Base-by-base conservation (phyloP, 2,888 invertebrate genomes). In the Drosophila meridiana region DNA sequence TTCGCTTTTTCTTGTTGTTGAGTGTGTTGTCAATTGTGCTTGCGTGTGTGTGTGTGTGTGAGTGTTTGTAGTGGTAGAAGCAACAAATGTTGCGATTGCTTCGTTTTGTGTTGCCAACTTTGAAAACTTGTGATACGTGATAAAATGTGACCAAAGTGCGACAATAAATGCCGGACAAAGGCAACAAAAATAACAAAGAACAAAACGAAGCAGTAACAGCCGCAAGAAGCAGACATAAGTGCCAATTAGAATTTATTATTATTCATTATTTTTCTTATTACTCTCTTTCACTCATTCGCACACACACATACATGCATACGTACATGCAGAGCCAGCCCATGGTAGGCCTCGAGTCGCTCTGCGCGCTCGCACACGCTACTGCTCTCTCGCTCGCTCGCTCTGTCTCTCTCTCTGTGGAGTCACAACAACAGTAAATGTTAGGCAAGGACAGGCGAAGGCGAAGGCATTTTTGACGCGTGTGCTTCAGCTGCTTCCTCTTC, bases 191-290 rank as follows among this genome's bases (percentile, higher is more conserved):
- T 13, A 36, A 36, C n/a, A 43, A 36, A 36, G 7, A 43, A 43
- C 8, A 45, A 53, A 6, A 55, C n/a, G 2, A 28, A 55, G 26
- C 38, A 28, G 4, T 40, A 53, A 13, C 58, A 61, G 43, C 55
- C 62, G 32, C 48, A 65, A 64, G 14, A 50, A 9, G 20, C 36
- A 47, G 32, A 58, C 47, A 53, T 67, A 71, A 83, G 55, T 78
- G 78, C 76, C 85, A 90, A 85, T 85, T 90, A 88, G 81, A 85
- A 90, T 83, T 86, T 83, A 86, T 86, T 83, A 88, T 90, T 83
- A 90, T 90, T 88, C 83, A 88, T 90, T 83, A 88, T 83, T 62
- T 80, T 73, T 52, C 78, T 69, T 74, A 85, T 82, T 80, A 69
- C 73, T 26, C 69, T 65, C 57, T 28, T 59, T 55, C 40, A 34